Conservation (phyloP, 2,113 vertebrate genomes). For the Chauna torquata region DNA sequence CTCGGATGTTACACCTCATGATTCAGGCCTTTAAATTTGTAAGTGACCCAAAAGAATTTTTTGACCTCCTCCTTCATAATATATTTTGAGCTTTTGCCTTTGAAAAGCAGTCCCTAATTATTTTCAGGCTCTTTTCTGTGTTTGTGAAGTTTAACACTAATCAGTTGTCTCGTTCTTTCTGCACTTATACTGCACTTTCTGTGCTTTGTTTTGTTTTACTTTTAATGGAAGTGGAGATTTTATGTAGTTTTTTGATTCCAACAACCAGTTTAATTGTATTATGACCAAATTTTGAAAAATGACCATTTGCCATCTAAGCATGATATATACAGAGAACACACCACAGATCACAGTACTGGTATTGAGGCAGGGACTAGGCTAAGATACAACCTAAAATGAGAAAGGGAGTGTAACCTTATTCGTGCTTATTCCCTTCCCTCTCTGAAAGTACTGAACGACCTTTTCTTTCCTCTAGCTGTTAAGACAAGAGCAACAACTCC, state of each 20-base stretch:
- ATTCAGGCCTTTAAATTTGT: background rate
- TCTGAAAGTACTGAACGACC: background rate
- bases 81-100: background rate
- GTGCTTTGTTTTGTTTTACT: background rate
- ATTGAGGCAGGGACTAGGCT: background rate
- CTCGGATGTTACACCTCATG: background rate
- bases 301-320: background rate
- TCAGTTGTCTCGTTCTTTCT: background rate
- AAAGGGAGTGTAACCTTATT: background rate
- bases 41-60: background rate
- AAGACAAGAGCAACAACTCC: background rate
- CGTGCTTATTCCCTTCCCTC: background rate
- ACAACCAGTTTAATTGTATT: background rate
- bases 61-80: background rate
- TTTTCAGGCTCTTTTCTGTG: background rate
- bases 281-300: background rate
- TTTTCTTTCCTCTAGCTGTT: background rate
- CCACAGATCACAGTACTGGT: background rate
- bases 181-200: background rate
- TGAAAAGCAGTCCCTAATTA: background rate
- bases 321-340: accelerated
- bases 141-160: background rate
- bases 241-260: background rate
- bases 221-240: background rate
- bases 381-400: background rate